Evolutionary conservation across 2,113 vertebrate species (phyloP).

Genomic region (human (Homo sapiens)): DNA sequence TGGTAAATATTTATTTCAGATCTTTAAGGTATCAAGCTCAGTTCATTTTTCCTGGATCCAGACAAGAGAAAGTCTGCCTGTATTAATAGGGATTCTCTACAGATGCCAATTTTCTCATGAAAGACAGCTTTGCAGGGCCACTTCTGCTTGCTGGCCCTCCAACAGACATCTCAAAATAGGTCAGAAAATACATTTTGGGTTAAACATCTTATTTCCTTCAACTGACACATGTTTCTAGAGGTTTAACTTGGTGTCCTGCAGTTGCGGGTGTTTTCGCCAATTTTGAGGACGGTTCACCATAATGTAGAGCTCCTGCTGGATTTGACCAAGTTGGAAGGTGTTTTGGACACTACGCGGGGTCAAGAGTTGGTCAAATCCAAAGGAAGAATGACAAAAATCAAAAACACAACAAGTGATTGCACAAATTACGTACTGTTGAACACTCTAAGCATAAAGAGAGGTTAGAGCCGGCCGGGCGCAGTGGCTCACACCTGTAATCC

Average conservation of each 20-base stretch:
- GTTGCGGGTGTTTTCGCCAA: background rate
- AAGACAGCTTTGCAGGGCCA: background rate
- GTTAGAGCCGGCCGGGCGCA: rapidly evolving
- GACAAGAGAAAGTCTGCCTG: background rate
- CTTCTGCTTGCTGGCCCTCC: background rate
- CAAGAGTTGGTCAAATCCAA: background rate
- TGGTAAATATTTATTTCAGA: background rate
- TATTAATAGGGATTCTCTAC: background rate
- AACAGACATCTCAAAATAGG: too few relatives aligned
- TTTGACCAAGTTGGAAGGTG: background rate
- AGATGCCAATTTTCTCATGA: background rate
- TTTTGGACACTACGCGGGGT: background rate
- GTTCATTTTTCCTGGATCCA: background rate
- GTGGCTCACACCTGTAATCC: too few relatives aligned
- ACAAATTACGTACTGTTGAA: background rate
- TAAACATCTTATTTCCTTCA: background rate
- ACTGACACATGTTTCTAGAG: background rate
- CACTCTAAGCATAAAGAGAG: background rate
- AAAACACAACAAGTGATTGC: background rate
- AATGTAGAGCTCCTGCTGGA: background rate
- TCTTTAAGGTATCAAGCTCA: background rate
- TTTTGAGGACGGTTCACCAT: background rate
- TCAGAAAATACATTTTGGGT: background rate
- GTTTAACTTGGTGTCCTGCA: background rate
- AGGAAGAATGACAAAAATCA: background rate